Evolutionary conservation across 2,888 invertebrate species (phyloP).

Genomic region (Melinopterus prodromus): DNA sequence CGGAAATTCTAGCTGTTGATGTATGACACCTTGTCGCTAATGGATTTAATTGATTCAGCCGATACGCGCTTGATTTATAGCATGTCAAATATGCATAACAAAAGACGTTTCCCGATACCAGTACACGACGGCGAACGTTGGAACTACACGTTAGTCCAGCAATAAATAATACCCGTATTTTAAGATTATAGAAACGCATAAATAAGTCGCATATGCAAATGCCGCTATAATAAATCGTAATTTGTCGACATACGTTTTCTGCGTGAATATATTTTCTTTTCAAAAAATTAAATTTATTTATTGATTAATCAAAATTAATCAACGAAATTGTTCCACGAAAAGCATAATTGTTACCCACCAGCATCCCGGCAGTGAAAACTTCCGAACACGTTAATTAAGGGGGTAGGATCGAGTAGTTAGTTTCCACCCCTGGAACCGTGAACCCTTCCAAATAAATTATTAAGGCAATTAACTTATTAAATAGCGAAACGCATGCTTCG

Average conservation of each 20-base stretch:
- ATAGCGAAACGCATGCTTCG: conserved; percentile 4
- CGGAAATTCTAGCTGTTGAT: not conserved
- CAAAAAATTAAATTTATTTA: not conserved
- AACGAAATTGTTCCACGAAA: not conserved
- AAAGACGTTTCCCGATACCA: not conserved
- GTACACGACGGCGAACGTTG: not conserved
- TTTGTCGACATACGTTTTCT: not conserved
- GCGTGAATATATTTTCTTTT: not conserved
- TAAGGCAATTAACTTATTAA: conserved; percentile 4
- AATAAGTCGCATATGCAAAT: not conserved
- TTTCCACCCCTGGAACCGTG: not conserved
- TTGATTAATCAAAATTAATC: not conserved
- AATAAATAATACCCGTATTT: conserved; percentile 4
- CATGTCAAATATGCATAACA: not conserved
- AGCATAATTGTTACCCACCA: not conserved
- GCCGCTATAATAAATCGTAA: not conserved
- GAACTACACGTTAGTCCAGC: not conserved
- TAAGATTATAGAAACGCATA: conserved; percentile 4
- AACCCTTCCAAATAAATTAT: not conserved
- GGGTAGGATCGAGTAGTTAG: not conserved
- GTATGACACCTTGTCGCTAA: not conserved
- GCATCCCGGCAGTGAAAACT: not conserved
- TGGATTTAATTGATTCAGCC: not conserved
- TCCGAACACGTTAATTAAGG: conserved; percentile 4
- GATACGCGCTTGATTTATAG: not conserved